Percentiles rank a stretch among this genome's conserved stretches.
These are phyloP conservation scores for Podargus strigoides DNA, from an alignment of 2,797 vertebrate genomes.

Conservation along the genomic window DNA sequence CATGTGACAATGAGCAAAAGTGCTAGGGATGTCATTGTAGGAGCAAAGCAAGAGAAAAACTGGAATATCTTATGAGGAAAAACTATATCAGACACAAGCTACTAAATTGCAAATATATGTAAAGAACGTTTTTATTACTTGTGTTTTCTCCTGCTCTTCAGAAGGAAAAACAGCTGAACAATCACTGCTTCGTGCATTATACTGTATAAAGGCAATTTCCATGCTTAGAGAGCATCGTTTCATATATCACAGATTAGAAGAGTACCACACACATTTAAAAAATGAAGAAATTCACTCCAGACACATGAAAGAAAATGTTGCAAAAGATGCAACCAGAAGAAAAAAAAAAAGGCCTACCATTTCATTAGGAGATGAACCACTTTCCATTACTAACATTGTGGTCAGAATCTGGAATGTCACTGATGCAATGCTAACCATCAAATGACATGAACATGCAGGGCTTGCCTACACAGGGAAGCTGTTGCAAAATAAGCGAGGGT, in stretches of 20 bases:
- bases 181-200: neutral
- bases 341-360: neutral
- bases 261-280: conserved; percentile 19
- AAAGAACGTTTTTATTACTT: neutral
- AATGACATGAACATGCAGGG: conserved; percentile 57
- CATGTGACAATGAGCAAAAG: neutral
- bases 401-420: conserved; percentile 65
- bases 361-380: conserved; percentile 65
- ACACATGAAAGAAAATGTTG: conserved; percentile 55
- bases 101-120: neutral
- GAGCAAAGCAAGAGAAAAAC: neutral
- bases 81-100: neutral
- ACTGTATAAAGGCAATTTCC: neutral
- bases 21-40: neutral
- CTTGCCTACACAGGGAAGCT: conserved; percentile 66
- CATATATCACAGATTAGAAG: neutral
- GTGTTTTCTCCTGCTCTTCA: neutral
- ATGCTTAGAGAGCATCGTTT: neutral
- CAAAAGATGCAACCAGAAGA: conserved; percentile 34
- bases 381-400: conserved; percentile 66
- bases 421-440: conserved; percentile 67
- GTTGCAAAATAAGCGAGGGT: conserved; percentile 59
- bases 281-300: conserved; percentile 10
- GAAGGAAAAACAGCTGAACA: neutral
- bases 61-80: neutral